Percentiles rank a stretch among this genome's conserved stretches.
Evolutionary conservation across 2,113 vertebrate species (phyloP).

Genomic region (Catharus fuscescens): DNA sequence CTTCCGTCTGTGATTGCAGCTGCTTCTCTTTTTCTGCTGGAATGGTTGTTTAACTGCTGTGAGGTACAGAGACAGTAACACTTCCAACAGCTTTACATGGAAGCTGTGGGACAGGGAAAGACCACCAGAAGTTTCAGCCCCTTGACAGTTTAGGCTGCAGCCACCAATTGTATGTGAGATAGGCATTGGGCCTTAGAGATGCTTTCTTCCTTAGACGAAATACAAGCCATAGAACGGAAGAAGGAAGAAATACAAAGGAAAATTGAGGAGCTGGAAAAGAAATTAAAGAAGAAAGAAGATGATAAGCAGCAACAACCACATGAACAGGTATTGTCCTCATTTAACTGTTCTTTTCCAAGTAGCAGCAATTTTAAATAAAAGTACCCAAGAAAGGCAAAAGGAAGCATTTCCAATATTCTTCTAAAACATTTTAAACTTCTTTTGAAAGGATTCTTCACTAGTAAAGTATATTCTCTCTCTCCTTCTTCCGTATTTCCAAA

Average conservation of each 20-base stretch:
- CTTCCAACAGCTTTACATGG: background rate
- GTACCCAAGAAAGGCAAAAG: background rate
- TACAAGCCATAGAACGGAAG: conserved; percentile 71
- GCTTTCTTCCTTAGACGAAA: conserved; percentile 65
- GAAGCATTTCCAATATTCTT: background rate
- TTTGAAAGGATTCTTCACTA: background rate
- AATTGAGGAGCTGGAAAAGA: conserved; percentile 79
- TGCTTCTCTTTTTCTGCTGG: background rate
- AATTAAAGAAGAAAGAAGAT: conserved; percentile 64
- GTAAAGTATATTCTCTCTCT: background rate
- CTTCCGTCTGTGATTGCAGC: background rate
- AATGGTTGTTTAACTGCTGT: background rate
- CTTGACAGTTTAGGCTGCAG: background rate
- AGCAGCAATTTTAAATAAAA: background rate
- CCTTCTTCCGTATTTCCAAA: background rate
- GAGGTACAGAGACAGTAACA: background rate
- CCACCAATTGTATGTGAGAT: background rate
- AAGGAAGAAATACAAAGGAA: conserved; percentile 76
- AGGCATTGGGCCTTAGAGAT: background rate
- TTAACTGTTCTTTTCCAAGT: background rate
- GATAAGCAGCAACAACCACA: background rate
- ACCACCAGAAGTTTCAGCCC: background rate
- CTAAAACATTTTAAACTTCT: background rate
- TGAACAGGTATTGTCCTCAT: conserved; percentile 60
- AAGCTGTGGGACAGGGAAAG: background rate